These are phyloP conservation scores for Porphyrio hochstetteri DNA, from an alignment of 2,113 vertebrate genomes.

Conservation along the genomic window DNA sequence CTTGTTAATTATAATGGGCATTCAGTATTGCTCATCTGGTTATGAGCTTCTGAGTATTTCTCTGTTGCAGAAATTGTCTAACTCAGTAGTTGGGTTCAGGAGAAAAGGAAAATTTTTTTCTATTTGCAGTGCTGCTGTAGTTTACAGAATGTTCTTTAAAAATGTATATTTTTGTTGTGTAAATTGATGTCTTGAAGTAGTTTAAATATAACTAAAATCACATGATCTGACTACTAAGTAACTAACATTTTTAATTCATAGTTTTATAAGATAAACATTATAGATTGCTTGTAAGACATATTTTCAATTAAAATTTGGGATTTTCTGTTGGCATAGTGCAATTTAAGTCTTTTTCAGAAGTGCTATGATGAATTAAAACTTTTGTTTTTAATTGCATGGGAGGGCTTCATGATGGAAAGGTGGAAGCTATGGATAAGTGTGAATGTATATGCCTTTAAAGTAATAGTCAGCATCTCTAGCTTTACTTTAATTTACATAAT, in stretches of 20 bases:
- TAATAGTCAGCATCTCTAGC: background rate
- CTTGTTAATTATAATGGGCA: constrained; percentile 46
- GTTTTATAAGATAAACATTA: background rate
- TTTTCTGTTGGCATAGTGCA: background rate
- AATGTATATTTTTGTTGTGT: background rate
- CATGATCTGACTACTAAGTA: background rate
- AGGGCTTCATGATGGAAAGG: background rate
- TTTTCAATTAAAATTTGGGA: background rate
- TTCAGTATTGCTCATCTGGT: background rate
- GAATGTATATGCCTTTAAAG: background rate
- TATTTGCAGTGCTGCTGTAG: background rate
- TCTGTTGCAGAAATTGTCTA: background rate
- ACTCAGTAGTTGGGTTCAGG: background rate
- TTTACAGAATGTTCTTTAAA: background rate
- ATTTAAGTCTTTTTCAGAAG: background rate
- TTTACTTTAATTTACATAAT: too few relatives aligned
- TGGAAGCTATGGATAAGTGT: background rate
- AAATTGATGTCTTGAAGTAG: background rate
- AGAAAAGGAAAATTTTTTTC: background rate
- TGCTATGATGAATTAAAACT: background rate
- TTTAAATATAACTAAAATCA: background rate
- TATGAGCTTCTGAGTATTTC: background rate
- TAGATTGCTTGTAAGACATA: background rate
- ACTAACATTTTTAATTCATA: background rate
- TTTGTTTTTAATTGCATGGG: background rate